phyloP scores from a whole-genome alignment of 92 coral and sea anemone species.

The Umimayanthus chanpuru region DNA sequence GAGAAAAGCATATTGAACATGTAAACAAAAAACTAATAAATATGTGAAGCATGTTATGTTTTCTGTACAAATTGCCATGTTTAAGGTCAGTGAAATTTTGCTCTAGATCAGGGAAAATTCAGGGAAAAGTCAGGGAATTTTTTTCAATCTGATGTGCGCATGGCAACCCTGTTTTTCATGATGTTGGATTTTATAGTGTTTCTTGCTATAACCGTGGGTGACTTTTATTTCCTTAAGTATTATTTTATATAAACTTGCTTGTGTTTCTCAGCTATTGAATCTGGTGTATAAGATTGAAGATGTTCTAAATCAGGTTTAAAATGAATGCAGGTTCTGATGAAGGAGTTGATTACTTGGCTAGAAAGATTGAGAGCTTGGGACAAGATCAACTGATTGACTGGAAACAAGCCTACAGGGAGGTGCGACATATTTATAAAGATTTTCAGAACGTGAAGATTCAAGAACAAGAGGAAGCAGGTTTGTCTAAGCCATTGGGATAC shows the following conservation, averaged over 20 bases:
- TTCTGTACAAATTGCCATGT: too few species aligned
- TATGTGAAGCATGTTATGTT: too few species aligned
- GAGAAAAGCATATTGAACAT: too few species aligned
- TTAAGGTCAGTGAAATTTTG: too few species aligned
- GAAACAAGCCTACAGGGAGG: conserved; percentile 95
- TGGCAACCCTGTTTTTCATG: too few species aligned
- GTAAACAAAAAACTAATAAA: too few species aligned
- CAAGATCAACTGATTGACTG: conserved; percentile 83
- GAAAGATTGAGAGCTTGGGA: conserved; percentile 74
- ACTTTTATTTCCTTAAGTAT: too few species aligned
- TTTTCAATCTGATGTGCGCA: too few species aligned
- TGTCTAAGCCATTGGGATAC: background rate
- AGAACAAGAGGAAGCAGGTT: conserved; percentile 25
- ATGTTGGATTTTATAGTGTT: too few species aligned
- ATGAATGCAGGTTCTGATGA: conserved; percentile 61
- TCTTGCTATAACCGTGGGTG: too few species aligned
- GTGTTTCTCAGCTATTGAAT: background rate
- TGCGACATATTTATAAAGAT: conserved; percentile 52
- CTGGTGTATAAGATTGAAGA: background rate
- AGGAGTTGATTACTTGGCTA: conserved; percentile 68
- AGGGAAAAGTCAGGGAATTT: too few species aligned
- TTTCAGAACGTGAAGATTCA: conserved; percentile 43
- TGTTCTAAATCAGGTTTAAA: background rate
- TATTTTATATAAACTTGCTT: background rate
- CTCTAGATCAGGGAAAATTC: too few species aligned